A percentile compares a stretch with the other conserved stretches of the same genome.
These are phyloP conservation scores for Mesocentrotus franciscanus DNA, from an alignment of 53 echinoderm and acorn worm genomes.

Conservation along the genomic window DNA sequence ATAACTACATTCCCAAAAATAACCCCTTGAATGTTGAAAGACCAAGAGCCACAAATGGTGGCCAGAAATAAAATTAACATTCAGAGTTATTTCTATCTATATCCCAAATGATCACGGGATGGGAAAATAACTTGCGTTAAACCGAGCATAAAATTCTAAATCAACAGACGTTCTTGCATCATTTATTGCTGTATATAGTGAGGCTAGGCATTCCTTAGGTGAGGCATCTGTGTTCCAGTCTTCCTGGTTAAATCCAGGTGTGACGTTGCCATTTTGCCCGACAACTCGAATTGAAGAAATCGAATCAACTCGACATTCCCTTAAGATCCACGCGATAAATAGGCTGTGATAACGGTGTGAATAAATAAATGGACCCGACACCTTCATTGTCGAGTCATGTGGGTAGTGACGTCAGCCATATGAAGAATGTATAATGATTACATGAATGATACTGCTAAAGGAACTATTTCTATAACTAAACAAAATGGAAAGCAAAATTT, in stretches of 20 bases:
- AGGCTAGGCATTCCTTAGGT: not conserved
- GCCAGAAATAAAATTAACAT: too few species aligned
- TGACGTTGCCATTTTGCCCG: not conserved
- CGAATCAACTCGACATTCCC: not conserved
- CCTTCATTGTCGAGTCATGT: not conserved
- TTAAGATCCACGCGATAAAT: not conserved
- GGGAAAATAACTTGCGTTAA: too few species aligned
- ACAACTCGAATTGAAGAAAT: not conserved
- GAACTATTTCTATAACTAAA: not conserved
- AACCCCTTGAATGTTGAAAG: too few species aligned
- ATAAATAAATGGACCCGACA: not conserved
- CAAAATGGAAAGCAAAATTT: not conserved
- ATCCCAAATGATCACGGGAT: too few species aligned
- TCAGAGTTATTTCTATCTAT: too few species aligned
- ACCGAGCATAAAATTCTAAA: too few species aligned
- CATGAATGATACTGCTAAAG: not conserved
- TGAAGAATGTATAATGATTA: not conserved
- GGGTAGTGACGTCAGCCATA: not conserved
- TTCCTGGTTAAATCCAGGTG: not conserved
- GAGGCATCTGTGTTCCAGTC: not conserved
- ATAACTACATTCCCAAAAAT: too few species aligned
- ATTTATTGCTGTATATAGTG: not conserved
- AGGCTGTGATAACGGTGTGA: not conserved
- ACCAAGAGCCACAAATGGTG: too few species aligned
- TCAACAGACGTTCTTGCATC: not conserved